Evolutionary conservation across 2,113 vertebrate genomes (phyloP).

Genomic region (Scartelaos histophorus): DNA sequence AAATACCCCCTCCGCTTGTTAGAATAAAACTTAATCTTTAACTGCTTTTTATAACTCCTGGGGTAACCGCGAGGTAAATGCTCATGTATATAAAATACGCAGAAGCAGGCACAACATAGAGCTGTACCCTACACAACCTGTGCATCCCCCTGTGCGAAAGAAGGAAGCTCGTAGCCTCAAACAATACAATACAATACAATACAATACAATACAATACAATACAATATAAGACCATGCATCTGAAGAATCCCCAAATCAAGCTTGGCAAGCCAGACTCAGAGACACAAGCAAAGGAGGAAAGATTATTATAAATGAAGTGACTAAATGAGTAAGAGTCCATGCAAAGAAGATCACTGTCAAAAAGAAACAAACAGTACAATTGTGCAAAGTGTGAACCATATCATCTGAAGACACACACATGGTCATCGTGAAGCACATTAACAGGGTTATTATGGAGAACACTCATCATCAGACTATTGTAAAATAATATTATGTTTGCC

Average conservation of each 20-base stretch:
- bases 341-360: conserved; percentile 35
- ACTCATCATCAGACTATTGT: too few species aligned
- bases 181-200: conserved; percentile 34
- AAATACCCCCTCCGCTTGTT: conserved; percentile 41
- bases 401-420: neutral
- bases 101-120: conserved; percentile 12
- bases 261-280: conserved; percentile 29
- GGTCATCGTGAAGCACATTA: too few species aligned
- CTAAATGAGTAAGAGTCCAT: neutral
- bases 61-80: conserved; percentile 53
- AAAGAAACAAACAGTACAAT: neutral
- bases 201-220: conserved; percentile 32
- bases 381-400: too few species aligned
- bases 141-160: conserved; percentile 46
- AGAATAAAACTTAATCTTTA: conserved; percentile 41
- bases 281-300: conserved; percentile 17
- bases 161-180: neutral
- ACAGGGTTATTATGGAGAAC: too few species aligned
- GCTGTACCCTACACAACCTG: conserved; percentile 14
- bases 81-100: conserved; percentile 21
- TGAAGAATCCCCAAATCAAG: conserved; percentile 37
- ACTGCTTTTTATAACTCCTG: conserved; percentile 35
- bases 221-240: conserved; percentile 38
- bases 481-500: too few species aligned
- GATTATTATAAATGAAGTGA: conserved; percentile 6